Evolutionary conservation across 2,888 invertebrate genomes (phyloP), one percentile per base, ranked within the genome.

Genomic region (Baccha elongata): DNA sequence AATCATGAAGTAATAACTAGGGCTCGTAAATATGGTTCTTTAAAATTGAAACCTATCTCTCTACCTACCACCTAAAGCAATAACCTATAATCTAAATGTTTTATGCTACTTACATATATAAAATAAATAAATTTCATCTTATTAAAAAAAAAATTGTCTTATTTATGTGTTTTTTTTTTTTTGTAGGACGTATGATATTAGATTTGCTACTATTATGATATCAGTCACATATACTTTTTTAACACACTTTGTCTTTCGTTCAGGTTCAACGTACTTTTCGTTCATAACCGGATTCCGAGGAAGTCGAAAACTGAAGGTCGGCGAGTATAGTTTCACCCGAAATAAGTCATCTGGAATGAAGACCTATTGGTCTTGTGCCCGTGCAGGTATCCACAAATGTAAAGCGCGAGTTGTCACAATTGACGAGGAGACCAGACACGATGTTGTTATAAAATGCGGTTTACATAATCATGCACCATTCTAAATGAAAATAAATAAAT

Each of bases 311-410:
- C 86, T 91, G 32, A 90, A 91, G 86, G 89, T 91, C 48, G 91
- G 91, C 48, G 88, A 90, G 42, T 91, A 88, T 72, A 90, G 89
- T 58, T 91, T 91, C 80, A 91, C 91, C 5, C 87, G 90, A 69
- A 91, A 91, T 78, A 91, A 91, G 85, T 87, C 89, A 3, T 88
- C 89, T 1, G 90, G 90, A 3, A 52, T 81, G 23, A 91, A 91
- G 85, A 90, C 90, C 0, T 91, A 91, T 86, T 91, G 91, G 91
- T 91, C 91, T 5, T 91, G 91, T 85, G 91, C 91, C 10, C 88
- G 91, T 23, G 91, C 91, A 60, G 91, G 90, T 19, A 87, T 89
- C 2, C 90, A 91, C 84, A 91, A 91, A 81, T 91, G 91, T 85
- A 91, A 91, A 86, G 91, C 91, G 35, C 88, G 91, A 23, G 91